Evolutionary conservation across 2,888 invertebrate species (phyloP), one percentile per base, ranked within the genome.

Genomic region (Agapostemon virescens): DNA sequence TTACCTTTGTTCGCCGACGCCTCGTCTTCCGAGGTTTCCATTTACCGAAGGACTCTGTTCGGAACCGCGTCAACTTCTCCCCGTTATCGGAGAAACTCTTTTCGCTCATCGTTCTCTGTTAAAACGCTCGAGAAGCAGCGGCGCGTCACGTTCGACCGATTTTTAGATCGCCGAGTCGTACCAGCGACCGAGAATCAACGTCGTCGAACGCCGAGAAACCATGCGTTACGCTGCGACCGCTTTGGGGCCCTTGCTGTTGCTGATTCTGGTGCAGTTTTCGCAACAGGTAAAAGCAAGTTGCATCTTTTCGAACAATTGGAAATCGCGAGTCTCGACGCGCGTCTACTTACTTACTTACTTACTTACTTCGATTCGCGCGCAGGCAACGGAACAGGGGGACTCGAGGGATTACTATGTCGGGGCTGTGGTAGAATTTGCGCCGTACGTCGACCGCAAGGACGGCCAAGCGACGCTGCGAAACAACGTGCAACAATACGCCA

Each of bases 361-460:
- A n/a, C 3, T 33, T 61, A 3, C 20, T 33, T 1, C 3, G 20
- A 26, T 58, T 58, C 20, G 23, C 33, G 1, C 20, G 23, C 33
- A 3, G 30, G 20, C 20, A 17, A 13, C 23, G 1, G 1, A 20
- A 3, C n/a, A 36, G 5, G n/a, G n/a, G n/a, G 26, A 42, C 0
- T 0, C 7, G 9, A 3, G 6, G 17, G 11, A 71, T 63, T 71
- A 72, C 33, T 91, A 91, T 68, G 70, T 76, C 23, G 91, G 86
- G 5, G 90, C 90, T 1, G 91, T 91, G 4, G 90, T 90, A 9
- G 90, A 91, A 74, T 91, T 85, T 78, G 42, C 80, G 20, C 82
- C 86, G n/a, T 67, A 2, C 17, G 40, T 33, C n/a, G 20, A 30
- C 11, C 36, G 30, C 40, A 69, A 81, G 20, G n/a, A 84, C 23